Conservation (phyloP, 2,888 invertebrate species). For the Doris montereyensis region DNA sequence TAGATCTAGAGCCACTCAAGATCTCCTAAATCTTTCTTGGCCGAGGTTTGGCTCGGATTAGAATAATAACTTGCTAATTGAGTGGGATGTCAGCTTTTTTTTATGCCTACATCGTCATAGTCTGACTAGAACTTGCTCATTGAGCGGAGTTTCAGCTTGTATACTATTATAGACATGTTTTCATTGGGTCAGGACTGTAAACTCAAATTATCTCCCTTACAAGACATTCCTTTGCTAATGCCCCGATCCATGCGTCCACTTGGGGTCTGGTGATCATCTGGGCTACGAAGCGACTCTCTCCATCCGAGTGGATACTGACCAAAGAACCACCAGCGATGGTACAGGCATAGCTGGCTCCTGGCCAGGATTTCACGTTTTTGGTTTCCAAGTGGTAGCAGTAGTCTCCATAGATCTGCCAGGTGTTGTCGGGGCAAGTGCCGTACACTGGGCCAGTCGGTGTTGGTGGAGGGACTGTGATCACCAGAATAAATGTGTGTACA, state of each 20-base stretch:
- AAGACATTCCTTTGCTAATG: conserved; percentile 15
- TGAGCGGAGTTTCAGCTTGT: too few relatives aligned
- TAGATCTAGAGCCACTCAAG: too few relatives aligned
- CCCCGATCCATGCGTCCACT: conserved; percentile 35
- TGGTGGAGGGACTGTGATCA: not conserved
- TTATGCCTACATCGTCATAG: too few relatives aligned
- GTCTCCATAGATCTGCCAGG: conserved; percentile 45
- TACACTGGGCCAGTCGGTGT: not conserved
- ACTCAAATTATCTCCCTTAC: conserved; percentile 8
- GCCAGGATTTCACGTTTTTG: conserved; percentile 39
- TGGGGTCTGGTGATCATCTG: not conserved
- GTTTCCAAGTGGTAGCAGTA: conserved; percentile 47
- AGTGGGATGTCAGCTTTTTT: too few relatives aligned
- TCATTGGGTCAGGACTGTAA: too few relatives aligned
- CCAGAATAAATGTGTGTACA: too few relatives aligned
- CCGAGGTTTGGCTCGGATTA: too few relatives aligned
- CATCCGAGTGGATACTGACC: conserved; percentile 44
- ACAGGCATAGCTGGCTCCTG: conserved; percentile 48
- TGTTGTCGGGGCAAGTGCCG: conserved; percentile 42
- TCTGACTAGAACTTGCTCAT: too few relatives aligned
- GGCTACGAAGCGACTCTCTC: conserved; percentile 46
- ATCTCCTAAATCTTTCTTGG: too few relatives aligned
- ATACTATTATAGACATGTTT: conserved; percentile 38
- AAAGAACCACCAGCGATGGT: conserved; percentile 46
- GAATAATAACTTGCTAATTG: too few relatives aligned